phyloP scores from a whole-genome alignment of 2,113 vertebrate species.

The Ia io region DNA sequence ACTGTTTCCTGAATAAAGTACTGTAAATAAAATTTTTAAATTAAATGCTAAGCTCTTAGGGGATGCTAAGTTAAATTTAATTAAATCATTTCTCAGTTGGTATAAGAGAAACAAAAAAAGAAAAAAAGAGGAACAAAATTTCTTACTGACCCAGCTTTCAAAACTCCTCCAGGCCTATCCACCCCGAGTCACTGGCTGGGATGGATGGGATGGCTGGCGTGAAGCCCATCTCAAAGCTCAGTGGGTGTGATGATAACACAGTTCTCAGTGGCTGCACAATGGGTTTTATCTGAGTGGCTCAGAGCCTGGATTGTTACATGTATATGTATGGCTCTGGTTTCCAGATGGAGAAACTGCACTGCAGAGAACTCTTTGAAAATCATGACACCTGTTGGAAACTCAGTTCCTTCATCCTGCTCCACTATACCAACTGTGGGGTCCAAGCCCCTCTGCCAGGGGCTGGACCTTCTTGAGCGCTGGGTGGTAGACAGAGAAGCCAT shows the following conservation, averaged over 20 bases:
- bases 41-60: not conserved
- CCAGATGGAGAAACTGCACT: not conserved
- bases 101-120: not conserved
- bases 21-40: not conserved
- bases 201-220: too few species aligned
- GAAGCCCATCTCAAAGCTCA: not conserved
- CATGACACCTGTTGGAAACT: not conserved
- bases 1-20: not conserved
- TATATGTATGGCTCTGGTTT: not conserved
- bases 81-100: not conserved
- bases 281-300: not conserved
- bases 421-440: too few species aligned
- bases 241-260: not conserved
- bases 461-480: too few species aligned
- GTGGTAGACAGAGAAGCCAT: too few species aligned
- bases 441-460: too few species aligned
- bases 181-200: too few species aligned
- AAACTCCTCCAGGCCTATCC: accelerated
- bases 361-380: not conserved
- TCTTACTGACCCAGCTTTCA: not conserved
- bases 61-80: not conserved
- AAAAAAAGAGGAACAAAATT: not conserved
- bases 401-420: too few species aligned
- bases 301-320: not conserved
- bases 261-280: accelerated